Base-by-base conservation (phyloP, 92 coral and sea anemone genomes). In the Desmophyllum pertusum region DNA sequence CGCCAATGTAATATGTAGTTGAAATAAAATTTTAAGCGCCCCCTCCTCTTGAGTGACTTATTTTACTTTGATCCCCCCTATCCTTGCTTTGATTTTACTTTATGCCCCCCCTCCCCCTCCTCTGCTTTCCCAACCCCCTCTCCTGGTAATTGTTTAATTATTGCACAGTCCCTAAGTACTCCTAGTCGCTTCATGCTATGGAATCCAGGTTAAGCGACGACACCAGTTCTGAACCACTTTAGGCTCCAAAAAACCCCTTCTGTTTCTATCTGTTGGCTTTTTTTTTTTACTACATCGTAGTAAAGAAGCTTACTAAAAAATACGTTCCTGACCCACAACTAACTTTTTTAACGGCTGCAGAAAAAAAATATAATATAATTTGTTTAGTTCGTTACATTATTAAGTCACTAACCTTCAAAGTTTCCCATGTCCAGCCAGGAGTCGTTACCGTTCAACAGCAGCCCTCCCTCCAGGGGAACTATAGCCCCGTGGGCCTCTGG, bases 381-480 rank as follows among this genome's bases (percentile, higher is more conserved):
- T 33, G 19, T 10, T 33, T 13, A 2, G 23, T 31, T 17, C 0
- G 72, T 30, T 31, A 23, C 3, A 19, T 35, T 7, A 35, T 69
- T 23, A 69, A 14, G 17, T 66, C 18, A 67, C 84, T 67, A 9
- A 97, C 99, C 99, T 83, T 80, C 84, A 83, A 81, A 97, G 79
- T 94, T 94, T 38, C 99, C 99, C n/a, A 92, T 94, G 79, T 97
- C 99, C 46, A 97, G 92, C 99, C 99, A 97, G 31, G 94, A 90
- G 37, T 94, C 94, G n/a, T 83, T 90, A 64, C 96, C 94, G 45
- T 93, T 89, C 37, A 97, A 72, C 51, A 88, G 90, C 46, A 97
- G 66, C 25, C 99, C 98, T 59, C 92, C 94, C 61, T 95, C 96
- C 63, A 87, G 63, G 67, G 95, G 87, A 50, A 88, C 83, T 50